phyloP scores from a whole-genome alignment of 2,113 vertebrate species.

The Eulacestoma nigropectus region DNA sequence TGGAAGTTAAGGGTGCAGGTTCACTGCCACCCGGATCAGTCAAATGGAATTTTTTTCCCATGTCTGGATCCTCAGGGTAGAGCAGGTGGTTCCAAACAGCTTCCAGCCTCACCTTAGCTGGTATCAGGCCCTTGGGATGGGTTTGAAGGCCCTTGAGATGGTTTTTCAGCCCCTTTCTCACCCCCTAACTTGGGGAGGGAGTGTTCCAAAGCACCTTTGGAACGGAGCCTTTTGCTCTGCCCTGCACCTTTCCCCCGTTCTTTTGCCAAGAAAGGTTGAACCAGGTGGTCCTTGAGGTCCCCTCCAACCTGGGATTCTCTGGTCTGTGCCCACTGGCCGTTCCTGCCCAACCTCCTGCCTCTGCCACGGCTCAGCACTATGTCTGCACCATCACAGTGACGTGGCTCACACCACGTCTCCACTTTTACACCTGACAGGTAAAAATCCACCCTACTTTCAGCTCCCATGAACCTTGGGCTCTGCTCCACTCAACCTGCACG shows the following conservation, averaged over 20 bases:
- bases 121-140: neutral
- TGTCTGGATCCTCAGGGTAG: neutral
- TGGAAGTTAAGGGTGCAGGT: neutral
- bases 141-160: neutral
- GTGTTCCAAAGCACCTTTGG: neutral
- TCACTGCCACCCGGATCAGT: neutral
- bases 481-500: accelerated
- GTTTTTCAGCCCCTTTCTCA: neutral
- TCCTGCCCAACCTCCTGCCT: neutral
- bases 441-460: neutral
- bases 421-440: neutral
- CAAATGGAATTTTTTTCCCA: accelerated
- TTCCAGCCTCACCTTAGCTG: neutral
- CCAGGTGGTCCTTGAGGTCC: neutral
- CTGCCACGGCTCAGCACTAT: accelerated
- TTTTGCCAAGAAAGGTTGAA: neutral
- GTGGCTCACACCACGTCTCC: accelerated
- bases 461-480: accelerated
- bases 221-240: neutral
- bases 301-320: accelerated
- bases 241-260: neutral
- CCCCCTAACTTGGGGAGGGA: neutral
- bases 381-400: accelerated
- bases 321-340: neutral
- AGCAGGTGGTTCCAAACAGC: neutral